Conservation (phyloP, 2,888 invertebrate genomes). For the Phrixothrix hirtus region DNA sequence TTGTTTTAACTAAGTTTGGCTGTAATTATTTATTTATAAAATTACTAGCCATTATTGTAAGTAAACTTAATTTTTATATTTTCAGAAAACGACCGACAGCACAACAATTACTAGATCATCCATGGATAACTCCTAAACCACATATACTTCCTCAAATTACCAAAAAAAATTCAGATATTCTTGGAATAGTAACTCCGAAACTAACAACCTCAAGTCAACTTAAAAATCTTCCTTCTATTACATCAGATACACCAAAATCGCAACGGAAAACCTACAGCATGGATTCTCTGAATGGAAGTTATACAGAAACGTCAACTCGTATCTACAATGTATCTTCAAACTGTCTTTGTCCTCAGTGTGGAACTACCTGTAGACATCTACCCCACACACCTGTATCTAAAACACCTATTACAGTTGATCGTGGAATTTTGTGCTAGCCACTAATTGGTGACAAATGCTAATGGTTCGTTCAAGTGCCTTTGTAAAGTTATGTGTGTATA, state of each 20-base stretch:
- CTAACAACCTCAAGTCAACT: slow-evolving; percentile 49
- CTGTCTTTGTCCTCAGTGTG: slow-evolving; percentile 57
- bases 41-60: too few relatives aligned
- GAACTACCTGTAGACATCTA: slow-evolving; percentile 55
- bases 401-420: slow-evolving; percentile 55
- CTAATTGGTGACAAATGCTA: slow-evolving; percentile 18
- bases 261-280: slow-evolving; percentile 42
- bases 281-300: slow-evolving; percentile 46
- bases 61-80: too few relatives aligned
- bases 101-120: slow-evolving; percentile 85
- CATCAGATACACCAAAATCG: slow-evolving; percentile 38
- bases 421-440: slow-evolving; percentile 58
- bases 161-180: slow-evolving; percentile 34
- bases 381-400: slow-evolving; percentile 55
- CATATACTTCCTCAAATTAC: slow-evolving; percentile 44
- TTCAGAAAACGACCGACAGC: slow-evolving; percentile 86
- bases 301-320: slow-evolving; percentile 48
- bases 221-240: slow-evolving; percentile 35
- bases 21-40: too few relatives aligned
- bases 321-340: slow-evolving; percentile 51
- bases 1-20: too few relatives aligned
- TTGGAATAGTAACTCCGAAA: slow-evolving; percentile 32
- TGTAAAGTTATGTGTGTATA: slow-evolving; percentile 13
- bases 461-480: slow-evolving; percentile 16
- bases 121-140: slow-evolving; percentile 69